phyloP scores from a whole-genome alignment of 1,140 invertebrate species.

The Drosophila arawakana region DNA sequence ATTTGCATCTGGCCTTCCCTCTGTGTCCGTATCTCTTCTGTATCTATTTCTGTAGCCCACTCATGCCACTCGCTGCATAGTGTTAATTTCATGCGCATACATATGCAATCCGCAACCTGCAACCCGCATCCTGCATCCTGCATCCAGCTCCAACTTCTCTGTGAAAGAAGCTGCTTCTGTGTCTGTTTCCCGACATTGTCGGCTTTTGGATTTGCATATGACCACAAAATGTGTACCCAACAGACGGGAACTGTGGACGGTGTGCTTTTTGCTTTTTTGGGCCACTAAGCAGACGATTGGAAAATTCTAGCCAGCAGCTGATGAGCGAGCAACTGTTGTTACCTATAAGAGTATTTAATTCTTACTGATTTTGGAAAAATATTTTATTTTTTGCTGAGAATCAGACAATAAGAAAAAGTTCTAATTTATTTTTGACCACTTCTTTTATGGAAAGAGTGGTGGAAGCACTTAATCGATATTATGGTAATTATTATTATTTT shows the following conservation, averaged over 20 bases:
- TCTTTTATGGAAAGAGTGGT: too few relatives aligned
- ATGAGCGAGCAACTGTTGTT: not conserved
- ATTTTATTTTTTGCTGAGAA: not conserved
- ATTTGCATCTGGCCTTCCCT: slow-evolving; percentile 32
- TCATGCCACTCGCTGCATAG: slow-evolving; percentile 30
- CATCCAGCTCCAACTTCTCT: not conserved
- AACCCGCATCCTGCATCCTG: not conserved
- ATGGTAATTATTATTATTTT: too few relatives aligned
- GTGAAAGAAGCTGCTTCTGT: slow-evolving; percentile 2
- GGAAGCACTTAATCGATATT: too few relatives aligned
- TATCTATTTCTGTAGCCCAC: slow-evolving; percentile 13
- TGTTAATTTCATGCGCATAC: slow-evolving; percentile 40
- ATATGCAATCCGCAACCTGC: slow-evolving; percentile 12
- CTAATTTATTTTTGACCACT: too few relatives aligned
- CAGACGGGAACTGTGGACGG: not conserved
- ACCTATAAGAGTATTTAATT: too few relatives aligned
- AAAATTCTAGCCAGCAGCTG: not conserved
- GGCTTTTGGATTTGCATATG: slow-evolving; percentile 27
- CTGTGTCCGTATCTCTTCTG: not conserved
- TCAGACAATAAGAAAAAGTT: too few relatives aligned
- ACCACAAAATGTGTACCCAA: slow-evolving; percentile 18
- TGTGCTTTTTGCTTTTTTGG: not conserved
- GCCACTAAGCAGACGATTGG: slow-evolving; percentile 3
- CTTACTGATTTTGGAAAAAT: too few relatives aligned
- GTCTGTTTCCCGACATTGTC: slow-evolving; percentile 1